Percentiles rank a stretch among this genome's conserved stretches.
Conservation (phyloP, 53 echinoderm and acorn worm species). For the Mesocentrotus franciscanus region DNA sequence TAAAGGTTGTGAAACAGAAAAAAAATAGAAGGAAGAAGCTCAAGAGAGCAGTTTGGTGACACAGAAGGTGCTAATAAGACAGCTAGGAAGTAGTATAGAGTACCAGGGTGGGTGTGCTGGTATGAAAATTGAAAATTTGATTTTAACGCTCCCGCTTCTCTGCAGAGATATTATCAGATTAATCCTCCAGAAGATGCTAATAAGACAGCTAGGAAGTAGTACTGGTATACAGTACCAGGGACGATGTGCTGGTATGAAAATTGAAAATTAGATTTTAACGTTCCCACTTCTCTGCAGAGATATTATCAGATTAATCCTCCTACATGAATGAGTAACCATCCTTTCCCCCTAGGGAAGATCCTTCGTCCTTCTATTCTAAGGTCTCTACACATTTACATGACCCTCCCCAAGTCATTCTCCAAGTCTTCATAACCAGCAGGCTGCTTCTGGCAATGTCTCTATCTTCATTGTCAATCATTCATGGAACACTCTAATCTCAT, state of each 20-base stretch:
- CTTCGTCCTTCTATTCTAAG: background rate
- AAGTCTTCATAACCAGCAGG: background rate
- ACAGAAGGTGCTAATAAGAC: background rate
- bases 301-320: slow-evolving; percentile 59
- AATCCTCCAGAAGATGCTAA: background rate
- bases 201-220: background rate
- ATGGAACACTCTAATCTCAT: background rate
- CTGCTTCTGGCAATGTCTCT: slow-evolving; percentile 14
- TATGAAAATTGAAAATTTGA: slow-evolving; percentile 61
- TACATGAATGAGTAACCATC: slow-evolving; percentile 42
- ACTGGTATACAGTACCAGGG: background rate
- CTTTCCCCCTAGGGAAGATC: background rate
- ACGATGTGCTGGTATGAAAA: slow-evolving; percentile 50
- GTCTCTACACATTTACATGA: background rate
- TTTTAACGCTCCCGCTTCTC: slow-evolving; percentile 14
- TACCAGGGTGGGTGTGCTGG: background rate
- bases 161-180: slow-evolving; percentile 31
- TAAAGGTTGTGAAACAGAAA: background rate
- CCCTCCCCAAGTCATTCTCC: background rate
- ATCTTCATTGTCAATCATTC: slow-evolving; percentile 47
- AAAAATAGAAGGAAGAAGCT: background rate
- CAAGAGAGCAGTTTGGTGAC: background rate
- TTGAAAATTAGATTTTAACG: slow-evolving; percentile 57
- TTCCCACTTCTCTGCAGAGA: background rate
- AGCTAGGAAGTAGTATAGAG: background rate